These are phyloP conservation scores for Diadophis punctatus DNA, from an alignment of 2,113 vertebrate genomes.

Conservation along the genomic window DNA sequence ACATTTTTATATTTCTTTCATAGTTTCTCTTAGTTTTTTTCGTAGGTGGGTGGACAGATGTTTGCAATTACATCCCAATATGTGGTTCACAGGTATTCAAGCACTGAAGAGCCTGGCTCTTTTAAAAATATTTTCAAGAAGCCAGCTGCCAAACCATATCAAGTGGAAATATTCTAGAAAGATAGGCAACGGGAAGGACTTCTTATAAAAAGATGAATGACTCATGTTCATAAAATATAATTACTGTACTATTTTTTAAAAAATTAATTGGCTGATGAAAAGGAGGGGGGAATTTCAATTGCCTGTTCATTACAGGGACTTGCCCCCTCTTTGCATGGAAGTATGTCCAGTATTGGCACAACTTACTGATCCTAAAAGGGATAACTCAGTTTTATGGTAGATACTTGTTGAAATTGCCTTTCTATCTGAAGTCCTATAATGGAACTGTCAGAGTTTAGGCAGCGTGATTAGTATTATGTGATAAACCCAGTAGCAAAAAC, in stretches of 20 bases:
- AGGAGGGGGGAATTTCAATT: constrained; percentile 47
- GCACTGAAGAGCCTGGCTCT: constrained; percentile 64
- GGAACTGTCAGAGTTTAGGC: no score
- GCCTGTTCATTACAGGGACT: constrained; percentile 40
- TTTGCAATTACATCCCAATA: constrained; percentile 72
- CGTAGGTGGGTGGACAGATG: constrained; percentile 71
- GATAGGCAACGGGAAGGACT: constrained; percentile 62
- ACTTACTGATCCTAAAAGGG: constrained; percentile 17
- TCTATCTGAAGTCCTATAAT: not conserved
- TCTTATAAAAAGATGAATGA: constrained; percentile 71
- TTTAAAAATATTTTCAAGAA: constrained; percentile 69
- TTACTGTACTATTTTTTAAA: constrained; percentile 68
- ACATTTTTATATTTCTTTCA: constrained; percentile 62
- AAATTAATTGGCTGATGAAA: constrained; percentile 61
- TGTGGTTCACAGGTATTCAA: constrained; percentile 75
- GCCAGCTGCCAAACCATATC: constrained; percentile 73
- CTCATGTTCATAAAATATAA: constrained; percentile 70
- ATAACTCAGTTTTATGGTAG: not conserved
- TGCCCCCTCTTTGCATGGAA: constrained; percentile 17
- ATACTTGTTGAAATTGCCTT: not conserved
- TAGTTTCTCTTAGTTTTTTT: constrained; percentile 59
- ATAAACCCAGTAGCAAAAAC: no score
- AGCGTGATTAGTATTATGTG: no score
- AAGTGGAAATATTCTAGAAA: constrained; percentile 76
- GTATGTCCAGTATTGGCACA: constrained; percentile 23